A percentile compares a stretch with the other conserved stretches of the same genome.
phyloP scores from a whole-genome alignment of 2,888 invertebrate genomes.

The Teleiodes luculella region DNA sequence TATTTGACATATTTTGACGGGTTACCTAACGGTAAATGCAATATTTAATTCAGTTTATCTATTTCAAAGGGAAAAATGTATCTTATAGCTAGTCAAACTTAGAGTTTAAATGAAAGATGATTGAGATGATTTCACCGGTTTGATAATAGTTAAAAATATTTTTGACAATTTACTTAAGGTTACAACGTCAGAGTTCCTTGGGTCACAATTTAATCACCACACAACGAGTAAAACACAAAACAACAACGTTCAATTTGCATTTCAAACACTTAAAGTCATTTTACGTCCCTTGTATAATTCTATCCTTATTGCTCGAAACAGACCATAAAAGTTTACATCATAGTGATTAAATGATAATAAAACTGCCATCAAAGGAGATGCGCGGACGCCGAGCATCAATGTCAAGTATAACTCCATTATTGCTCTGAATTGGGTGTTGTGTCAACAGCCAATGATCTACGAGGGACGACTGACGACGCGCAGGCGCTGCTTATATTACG shows the following conservation, averaged over 20 bases:
- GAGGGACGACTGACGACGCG: not conserved
- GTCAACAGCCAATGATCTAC: conserved; percentile 20
- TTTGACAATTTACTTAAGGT: too few species aligned
- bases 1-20: not conserved
- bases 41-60: too few species aligned
- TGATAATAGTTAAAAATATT: too few species aligned
- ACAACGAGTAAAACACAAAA: too few species aligned
- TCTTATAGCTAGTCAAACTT: too few species aligned
- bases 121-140: too few species aligned
- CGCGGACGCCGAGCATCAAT: not conserved
- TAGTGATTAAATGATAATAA: not conserved
- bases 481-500: not conserved
- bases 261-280: not conserved
- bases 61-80: too few species aligned
- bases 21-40: not conserved
- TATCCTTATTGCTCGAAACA: not conserved
- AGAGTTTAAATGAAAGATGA: too few species aligned
- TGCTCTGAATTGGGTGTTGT: conserved; percentile 2
- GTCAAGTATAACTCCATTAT: conserved; percentile 5
- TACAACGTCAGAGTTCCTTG: too few species aligned
- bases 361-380: not conserved
- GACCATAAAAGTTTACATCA: not conserved
- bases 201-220: too few species aligned
- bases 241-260: too few species aligned
- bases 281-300: not conserved